phyloP scores from a whole-genome alignment of 2,888 invertebrate genomes.

The Dryomyza anilis region DNA sequence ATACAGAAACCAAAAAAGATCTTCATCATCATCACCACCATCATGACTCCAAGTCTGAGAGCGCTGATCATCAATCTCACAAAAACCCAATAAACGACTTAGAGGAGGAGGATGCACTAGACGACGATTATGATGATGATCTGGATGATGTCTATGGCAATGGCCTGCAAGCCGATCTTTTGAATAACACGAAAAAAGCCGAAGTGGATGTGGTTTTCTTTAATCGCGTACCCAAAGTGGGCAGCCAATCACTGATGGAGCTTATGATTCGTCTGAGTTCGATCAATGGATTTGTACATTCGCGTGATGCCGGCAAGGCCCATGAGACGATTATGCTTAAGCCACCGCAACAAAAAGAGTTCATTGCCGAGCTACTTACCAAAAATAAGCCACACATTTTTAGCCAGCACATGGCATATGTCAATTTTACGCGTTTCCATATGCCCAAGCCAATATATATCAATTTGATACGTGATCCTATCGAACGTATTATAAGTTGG shows the following conservation, averaged over 20 bases:
- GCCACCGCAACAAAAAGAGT: constrained; percentile 74
- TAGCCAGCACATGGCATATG: constrained; percentile 87
- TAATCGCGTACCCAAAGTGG: constrained; percentile 89
- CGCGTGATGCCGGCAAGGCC: constrained; percentile 79
- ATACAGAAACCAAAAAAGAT: not conserved
- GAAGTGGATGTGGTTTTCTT: constrained; percentile 77
- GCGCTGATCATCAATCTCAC: not conserved
- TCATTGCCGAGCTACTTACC: constrained; percentile 70
- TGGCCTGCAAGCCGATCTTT: constrained; percentile 39
- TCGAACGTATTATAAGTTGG: constrained; percentile 89
- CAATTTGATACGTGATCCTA: constrained; percentile 86
- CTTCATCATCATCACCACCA: constrained; percentile 30
- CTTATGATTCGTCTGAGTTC: constrained; percentile 70
- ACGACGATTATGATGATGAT: constrained; percentile 25
- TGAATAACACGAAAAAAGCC: constrained; percentile 56
- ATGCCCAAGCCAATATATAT: constrained; percentile 85
- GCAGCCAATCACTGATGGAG: constrained; percentile 88
- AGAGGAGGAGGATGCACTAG: constrained; percentile 27
- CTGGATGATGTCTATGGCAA: too few relatives aligned
- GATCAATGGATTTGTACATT: constrained; percentile 49
- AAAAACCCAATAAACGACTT: not conserved
- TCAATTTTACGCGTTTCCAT: constrained; percentile 81
- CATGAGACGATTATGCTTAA: constrained; percentile 81
- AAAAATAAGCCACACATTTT: constrained; percentile 80
- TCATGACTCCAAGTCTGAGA: constrained; percentile 18